phyloP scores from a whole-genome alignment of 53 echinoderm and acorn worm genomes.

The Arbacia lixula region DNA sequence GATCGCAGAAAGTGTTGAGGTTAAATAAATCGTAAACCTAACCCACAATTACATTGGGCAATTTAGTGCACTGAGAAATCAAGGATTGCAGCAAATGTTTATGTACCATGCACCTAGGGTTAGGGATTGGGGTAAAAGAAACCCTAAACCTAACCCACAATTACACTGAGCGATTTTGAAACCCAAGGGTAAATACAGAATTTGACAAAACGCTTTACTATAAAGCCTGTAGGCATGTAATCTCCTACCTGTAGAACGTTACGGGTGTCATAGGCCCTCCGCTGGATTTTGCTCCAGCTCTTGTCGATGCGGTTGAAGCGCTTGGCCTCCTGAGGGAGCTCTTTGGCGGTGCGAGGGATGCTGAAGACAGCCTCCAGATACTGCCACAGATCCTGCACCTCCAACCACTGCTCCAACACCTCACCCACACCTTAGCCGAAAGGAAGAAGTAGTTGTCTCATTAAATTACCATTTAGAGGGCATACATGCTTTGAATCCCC shows the following conservation, averaged over 20 bases:
- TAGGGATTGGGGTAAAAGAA: too few relatives aligned
- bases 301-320: slow-evolving; percentile 94
- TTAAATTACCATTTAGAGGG: too few relatives aligned
- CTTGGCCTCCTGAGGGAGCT: slow-evolving; percentile 97
- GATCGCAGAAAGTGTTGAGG: background rate
- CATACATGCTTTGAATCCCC: too few relatives aligned
- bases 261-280: slow-evolving; percentile 92
- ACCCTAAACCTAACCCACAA: too few relatives aligned
- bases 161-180: too few relatives aligned
- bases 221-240: too few relatives aligned
- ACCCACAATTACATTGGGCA: slow-evolving; percentile 90
- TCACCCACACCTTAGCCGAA: slow-evolving; percentile 78
- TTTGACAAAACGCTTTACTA: too few relatives aligned
- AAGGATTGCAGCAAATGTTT: background rate
- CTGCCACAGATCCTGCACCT: slow-evolving; percentile 98
- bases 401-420: slow-evolving; percentile 98
- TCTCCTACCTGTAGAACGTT: slow-evolving; percentile 90
- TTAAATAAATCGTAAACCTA: too few relatives aligned
- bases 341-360: slow-evolving; percentile 90
- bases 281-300: slow-evolving; percentile 99
- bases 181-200: too few relatives aligned
- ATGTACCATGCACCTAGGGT: too few relatives aligned
- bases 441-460: background rate
- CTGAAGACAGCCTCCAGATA: slow-evolving; percentile 98
- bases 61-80: slow-evolving; percentile 77